Evolutionary conservation across 2,797 vertebrate genomes (phyloP).

Genomic region (Lagocephalus sceleratus): DNA sequence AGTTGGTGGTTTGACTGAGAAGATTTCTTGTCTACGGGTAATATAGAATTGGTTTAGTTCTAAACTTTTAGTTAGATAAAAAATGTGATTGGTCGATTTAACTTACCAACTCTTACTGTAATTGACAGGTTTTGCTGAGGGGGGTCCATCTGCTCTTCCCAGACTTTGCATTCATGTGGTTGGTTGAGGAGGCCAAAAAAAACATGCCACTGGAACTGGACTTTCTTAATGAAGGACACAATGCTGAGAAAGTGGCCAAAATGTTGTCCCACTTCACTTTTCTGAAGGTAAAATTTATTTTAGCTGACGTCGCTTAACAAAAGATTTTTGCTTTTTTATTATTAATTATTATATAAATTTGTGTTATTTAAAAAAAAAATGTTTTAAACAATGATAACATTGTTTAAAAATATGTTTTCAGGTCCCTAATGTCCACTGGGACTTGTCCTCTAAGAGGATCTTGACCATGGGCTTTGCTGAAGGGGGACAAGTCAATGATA

Average conservation of each 20-base stretch:
- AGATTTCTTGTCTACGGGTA: too few species aligned
- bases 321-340: too few species aligned
- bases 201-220: conserved; percentile 94
- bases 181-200: conserved; percentile 96
- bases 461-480: conserved; percentile 96
- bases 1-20: too few species aligned
- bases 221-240: conserved; percentile 93
- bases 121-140: conserved; percentile 80
- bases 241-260: conserved; percentile 86
- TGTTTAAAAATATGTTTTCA: too few species aligned
- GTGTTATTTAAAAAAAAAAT: too few species aligned
- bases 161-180: conserved; percentile 96
- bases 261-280: conserved; percentile 87
- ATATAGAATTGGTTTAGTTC: too few species aligned
- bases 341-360: too few species aligned
- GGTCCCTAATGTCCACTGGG: conserved; percentile 93
- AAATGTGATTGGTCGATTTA: too few species aligned
- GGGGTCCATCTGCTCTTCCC: conserved; percentile 91
- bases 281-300: conserved; percentile 79
- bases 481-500: conserved; percentile 93
- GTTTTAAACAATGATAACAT: background rate
- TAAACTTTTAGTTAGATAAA: too few species aligned
- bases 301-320: background rate
- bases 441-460: conserved; percentile 88
- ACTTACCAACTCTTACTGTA: background rate